phyloP scores from a whole-genome alignment of 2,113 vertebrate species.

The Chamaea fasciata region DNA sequence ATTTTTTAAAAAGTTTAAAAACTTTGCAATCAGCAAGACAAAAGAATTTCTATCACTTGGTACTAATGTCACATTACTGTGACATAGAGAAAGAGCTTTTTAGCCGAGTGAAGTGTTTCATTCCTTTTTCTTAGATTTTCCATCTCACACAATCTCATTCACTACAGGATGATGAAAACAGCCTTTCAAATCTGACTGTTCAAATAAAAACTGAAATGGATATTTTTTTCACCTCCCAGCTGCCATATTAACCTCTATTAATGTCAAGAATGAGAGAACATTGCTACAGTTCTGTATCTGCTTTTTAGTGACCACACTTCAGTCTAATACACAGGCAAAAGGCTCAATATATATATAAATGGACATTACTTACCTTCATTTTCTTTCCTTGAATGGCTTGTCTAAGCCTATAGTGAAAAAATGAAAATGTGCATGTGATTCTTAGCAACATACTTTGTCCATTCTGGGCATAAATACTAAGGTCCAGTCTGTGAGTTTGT shows the following conservation, averaged over 20 bases:
- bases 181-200: background rate
- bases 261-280: background rate
- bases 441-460: background rate
- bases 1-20: background rate
- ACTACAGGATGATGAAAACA: background rate
- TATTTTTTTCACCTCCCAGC: background rate
- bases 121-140: background rate
- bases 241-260: background rate
- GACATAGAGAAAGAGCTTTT: background rate
- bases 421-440: background rate
- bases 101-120: background rate
- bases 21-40: background rate
- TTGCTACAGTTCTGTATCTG: background rate
- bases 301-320: background rate
- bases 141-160: background rate
- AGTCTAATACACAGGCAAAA: background rate
- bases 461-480: background rate
- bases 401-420: background rate
- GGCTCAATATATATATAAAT: background rate
- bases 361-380: background rate
- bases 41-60: background rate
- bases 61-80: background rate
- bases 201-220: background rate
- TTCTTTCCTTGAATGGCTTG: background rate
- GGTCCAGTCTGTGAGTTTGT: background rate